Evolutionary conservation across 2,797 vertebrate genomes (phyloP), one percentile per base, ranked within the genome.

Genomic region (Ambastaia sidthimunki): DNA sequence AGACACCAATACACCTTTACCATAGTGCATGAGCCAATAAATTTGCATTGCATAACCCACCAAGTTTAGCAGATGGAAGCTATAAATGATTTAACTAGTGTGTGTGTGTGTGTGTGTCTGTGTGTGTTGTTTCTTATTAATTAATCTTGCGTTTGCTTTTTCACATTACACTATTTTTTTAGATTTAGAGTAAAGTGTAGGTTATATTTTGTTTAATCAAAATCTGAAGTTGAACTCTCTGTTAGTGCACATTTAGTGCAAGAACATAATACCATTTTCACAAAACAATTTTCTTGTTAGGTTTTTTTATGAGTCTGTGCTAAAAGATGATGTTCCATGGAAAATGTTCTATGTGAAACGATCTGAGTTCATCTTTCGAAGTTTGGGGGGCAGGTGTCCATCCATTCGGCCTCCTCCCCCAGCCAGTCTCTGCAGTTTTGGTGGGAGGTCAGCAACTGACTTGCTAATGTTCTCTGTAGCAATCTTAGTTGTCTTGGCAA

Each of bases 361-460:
- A 84, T 99, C 98, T 0, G 98, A 99, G 90, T 99, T 99, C 98
- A 99, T 99, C 91, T 99, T 99, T 78, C 98, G 91, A 91, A 99
- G 94, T 92, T 99, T 99, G 65, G 97, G 97, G 0, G 98, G 98
- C 71, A 99, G 93, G 89, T 99, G 94, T 37, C 97, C 97, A 52
- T 99, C 97, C 96, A 98, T 97, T 82, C 97, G 92, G 31, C 95
- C 92, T 0, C 93, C 94, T 67, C 94, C 93, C 47, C 96, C 97
- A 1, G 97, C 96, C 84, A 99, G 91, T 88, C 94, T 96, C 94
- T 99, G 98, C 89, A 99, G 95, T 92, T 99, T 99, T 82, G 98
- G 97, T 16, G 98, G 98, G 89, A 99, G 94, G 90, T 99, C 98
- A 0, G 97, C 97, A 93, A 99, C 95, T 25, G 97, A 98, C 89